These are phyloP conservation scores for Eilema sororculum DNA, from an alignment of 2,888 invertebrate species.

Conservation along the genomic window DNA sequence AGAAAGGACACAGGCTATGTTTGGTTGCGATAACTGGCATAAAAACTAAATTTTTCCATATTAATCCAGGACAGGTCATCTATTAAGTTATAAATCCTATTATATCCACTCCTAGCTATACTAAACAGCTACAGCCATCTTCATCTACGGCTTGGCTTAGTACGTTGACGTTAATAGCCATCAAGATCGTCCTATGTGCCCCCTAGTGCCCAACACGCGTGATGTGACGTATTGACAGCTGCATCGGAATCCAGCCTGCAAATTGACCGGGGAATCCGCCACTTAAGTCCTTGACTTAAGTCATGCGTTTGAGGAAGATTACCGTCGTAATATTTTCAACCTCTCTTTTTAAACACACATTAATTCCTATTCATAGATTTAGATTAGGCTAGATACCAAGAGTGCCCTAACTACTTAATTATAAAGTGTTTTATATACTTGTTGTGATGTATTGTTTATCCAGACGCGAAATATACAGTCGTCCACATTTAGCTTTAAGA, in stretches of 20 bases:
- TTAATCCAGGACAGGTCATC: not conserved
- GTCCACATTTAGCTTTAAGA: too few relatives aligned
- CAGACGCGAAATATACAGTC: too few relatives aligned
- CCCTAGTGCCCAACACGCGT: conserved; percentile 26
- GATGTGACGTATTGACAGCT: conserved; percentile 37
- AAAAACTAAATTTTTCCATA: too few relatives aligned
- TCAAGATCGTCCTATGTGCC: conserved; percentile 35
- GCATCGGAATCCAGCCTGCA: conserved; percentile 34
- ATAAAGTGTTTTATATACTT: too few relatives aligned
- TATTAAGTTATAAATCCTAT: not conserved
- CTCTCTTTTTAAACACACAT: not conserved
- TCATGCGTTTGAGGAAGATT: not conserved
- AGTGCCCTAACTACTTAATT: too few relatives aligned
- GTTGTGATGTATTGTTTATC: too few relatives aligned
- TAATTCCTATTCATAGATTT: too few relatives aligned
- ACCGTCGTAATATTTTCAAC: not conserved
- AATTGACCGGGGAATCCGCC: conserved; percentile 25
- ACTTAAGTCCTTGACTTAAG: conserved; percentile 23
- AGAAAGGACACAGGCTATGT: too few relatives aligned
- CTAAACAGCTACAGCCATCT: conserved; percentile 11
- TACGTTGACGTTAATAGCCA: conserved; percentile 46
- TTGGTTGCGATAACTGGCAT: too few relatives aligned
- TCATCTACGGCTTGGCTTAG: conserved; percentile 21
- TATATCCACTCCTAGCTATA: not conserved
- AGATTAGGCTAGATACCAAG: too few relatives aligned